Conservation (phyloP, 2,113 vertebrate genomes). For the Microcebus tavaratra region DNA sequence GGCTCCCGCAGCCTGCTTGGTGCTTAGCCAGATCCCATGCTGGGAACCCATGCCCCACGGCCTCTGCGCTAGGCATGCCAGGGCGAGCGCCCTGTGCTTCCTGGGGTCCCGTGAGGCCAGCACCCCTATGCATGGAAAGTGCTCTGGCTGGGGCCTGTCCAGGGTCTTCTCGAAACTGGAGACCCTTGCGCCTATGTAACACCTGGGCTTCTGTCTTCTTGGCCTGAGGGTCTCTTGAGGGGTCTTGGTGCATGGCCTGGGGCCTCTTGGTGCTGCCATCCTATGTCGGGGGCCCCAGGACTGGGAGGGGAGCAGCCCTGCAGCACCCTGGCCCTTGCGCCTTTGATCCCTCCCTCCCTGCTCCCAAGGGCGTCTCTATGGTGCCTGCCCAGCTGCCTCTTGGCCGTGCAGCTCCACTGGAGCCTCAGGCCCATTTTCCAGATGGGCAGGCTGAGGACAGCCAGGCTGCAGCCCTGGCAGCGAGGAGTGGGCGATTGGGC, state of each 20-base stretch:
- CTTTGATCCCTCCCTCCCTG: conserved; percentile 40
- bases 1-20: background rate
- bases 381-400: background rate
- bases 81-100: background rate
- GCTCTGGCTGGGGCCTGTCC: background rate
- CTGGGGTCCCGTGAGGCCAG: background rate
- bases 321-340: background rate
- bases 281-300: background rate
- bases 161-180: background rate
- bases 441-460: background rate
- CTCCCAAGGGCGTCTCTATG: background rate
- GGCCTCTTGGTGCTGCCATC: background rate
- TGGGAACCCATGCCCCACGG: background rate
- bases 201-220: background rate
- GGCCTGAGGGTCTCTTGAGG: background rate
- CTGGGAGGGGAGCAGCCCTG: background rate
- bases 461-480: background rate
- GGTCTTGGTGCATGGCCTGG: background rate
- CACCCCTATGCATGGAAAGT: background rate
- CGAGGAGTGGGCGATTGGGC: background rate
- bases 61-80: background rate
- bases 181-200: background rate
- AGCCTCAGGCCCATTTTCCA: conserved; percentile 32
- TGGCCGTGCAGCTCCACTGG: background rate
- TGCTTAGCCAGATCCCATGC: background rate